phyloP scores from a whole-genome alignment of 2,113 vertebrate species.

The Furnarius figulus region DNA sequence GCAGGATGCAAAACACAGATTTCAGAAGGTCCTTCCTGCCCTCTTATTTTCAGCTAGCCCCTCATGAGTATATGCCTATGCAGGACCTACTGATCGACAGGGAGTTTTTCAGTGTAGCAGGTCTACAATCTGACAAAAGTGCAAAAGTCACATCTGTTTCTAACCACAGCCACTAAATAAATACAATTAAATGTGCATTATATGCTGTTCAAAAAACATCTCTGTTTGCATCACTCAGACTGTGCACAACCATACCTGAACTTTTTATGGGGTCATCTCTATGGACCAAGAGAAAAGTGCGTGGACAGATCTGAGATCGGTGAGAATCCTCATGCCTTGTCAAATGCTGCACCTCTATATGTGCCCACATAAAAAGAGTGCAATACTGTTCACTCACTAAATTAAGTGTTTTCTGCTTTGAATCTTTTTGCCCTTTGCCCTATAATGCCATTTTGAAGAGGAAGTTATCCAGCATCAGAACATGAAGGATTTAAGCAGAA shows the following conservation, averaged over 20 bases:
- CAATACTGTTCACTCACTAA: not conserved
- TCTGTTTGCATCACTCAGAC: not conserved
- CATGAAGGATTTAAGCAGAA: slow-evolving; percentile 12
- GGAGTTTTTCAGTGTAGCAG: not conserved
- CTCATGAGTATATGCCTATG: not conserved
- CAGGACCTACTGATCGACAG: not conserved
- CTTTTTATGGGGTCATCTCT: not conserved
- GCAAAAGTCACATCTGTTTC: not conserved
- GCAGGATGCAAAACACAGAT: not conserved
- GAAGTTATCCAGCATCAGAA: not conserved
- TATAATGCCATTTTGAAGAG: not conserved
- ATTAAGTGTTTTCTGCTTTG: not conserved
- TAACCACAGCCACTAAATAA: not conserved
- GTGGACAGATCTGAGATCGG: not conserved
- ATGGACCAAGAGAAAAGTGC: not conserved
- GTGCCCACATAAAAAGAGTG: not conserved
- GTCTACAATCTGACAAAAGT: not conserved
- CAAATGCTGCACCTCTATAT: not conserved
- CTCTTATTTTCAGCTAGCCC: not conserved
- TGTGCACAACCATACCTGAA: not conserved
- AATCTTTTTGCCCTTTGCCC: not conserved
- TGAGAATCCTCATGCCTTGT: not conserved
- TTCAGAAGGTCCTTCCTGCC: not conserved
- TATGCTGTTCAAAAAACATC: not conserved
- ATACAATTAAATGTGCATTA: not conserved